phyloP scores from a whole-genome alignment of 2,888 invertebrate genomes.

The Orthosia cruda region DNA sequence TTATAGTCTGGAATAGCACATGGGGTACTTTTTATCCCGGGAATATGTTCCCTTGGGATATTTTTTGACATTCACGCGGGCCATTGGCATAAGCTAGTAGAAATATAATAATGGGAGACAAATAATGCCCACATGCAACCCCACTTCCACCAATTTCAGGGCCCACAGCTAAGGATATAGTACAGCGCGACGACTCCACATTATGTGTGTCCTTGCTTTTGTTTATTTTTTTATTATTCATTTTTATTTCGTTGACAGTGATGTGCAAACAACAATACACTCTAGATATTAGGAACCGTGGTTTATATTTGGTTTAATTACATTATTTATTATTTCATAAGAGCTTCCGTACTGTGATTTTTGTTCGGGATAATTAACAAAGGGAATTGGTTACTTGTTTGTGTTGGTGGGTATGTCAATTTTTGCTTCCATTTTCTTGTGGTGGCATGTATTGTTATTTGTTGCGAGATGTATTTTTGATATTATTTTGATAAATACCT shows the following conservation, averaged over 20 bases:
- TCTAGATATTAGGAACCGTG: conserved; percentile 58
- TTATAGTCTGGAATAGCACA: too few species aligned
- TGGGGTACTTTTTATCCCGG: too few species aligned
- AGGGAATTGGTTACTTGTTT: too few species aligned
- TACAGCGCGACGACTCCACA: conserved; percentile 79
- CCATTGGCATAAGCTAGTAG: too few species aligned
- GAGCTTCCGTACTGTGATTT: conserved; percentile 63
- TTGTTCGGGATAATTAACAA: conserved; percentile 23
- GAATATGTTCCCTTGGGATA: too few species aligned
- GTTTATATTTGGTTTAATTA: conserved; percentile 63
- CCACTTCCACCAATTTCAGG: conserved; percentile 49
- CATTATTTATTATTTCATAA: conserved; percentile 65
- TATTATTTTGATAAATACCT: too few species aligned
- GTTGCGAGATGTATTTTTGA: neutral
- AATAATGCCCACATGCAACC: too few species aligned
- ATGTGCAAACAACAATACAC: conserved; percentile 72
- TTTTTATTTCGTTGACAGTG: conserved; percentile 73
- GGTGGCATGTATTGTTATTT: conserved; percentile 2
- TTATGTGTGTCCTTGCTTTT: conserved; percentile 80
- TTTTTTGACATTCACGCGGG: too few species aligned
- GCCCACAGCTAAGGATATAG: conserved; percentile 76
- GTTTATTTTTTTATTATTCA: conserved; percentile 78
- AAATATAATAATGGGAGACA: too few species aligned
- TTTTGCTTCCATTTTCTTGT: conserved; percentile 49
- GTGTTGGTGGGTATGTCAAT: conserved; percentile 16